These are phyloP conservation scores for Gambelia wislizenii DNA, from an alignment of 2,797 vertebrate species.

Conservation along the genomic window DNA sequence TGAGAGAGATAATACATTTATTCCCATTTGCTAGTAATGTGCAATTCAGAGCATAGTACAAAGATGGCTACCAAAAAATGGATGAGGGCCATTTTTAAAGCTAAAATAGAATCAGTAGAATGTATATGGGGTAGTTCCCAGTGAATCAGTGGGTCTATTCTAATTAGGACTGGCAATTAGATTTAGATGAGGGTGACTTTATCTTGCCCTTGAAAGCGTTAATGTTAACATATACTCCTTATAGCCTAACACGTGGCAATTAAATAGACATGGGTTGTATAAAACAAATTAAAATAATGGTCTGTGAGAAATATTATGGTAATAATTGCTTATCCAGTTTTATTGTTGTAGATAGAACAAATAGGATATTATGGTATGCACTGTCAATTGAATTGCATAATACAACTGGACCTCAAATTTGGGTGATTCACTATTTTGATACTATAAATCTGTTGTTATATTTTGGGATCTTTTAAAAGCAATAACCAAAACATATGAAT, in stretches of 20 bases:
- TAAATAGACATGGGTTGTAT: not conserved
- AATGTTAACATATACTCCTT: not conserved
- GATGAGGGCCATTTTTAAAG: too few species aligned
- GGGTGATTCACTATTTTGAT: not conserved
- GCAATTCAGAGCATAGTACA: not conserved
- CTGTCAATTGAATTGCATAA: not conserved
- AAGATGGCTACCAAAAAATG: not conserved
- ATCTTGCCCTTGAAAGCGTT: not conserved
- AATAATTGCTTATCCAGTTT: not conserved
- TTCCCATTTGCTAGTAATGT: not conserved
- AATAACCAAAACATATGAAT: conserved; percentile 17
- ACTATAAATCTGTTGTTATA: not conserved
- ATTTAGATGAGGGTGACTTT: not conserved
- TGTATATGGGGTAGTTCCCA: too few species aligned
- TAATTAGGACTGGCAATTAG: too few species aligned
- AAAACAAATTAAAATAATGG: not conserved
- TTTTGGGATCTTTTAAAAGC: not conserved
- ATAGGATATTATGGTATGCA: not conserved
- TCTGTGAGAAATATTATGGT: not conserved
- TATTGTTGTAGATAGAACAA: not conserved
- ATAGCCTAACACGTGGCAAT: not conserved
- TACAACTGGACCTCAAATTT: conserved; percentile 5
- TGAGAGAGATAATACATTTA: not conserved
- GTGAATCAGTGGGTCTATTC: too few species aligned
- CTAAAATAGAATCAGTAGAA: too few species aligned